phyloP scores from a whole-genome alignment of 2,113 vertebrate genomes.

The Lophotis ruficrista region DNA sequence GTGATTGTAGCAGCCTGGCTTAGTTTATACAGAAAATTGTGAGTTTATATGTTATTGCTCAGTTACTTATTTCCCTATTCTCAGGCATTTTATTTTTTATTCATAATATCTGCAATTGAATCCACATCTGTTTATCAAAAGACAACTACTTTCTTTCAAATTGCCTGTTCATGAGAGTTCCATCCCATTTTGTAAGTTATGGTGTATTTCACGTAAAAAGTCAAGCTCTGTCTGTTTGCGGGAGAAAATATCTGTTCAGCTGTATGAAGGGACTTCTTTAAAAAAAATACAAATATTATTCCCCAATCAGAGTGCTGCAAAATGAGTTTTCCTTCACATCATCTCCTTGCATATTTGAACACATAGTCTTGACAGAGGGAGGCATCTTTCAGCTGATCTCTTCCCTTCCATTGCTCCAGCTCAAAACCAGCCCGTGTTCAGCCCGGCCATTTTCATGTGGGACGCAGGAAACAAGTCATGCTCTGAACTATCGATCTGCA shows the following conservation, averaged over 20 bases:
- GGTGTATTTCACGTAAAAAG: background rate
- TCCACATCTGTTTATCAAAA: background rate
- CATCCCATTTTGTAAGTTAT: background rate
- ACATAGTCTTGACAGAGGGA: background rate
- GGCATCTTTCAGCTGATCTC: background rate
- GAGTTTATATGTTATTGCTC: background rate
- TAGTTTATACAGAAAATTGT: background rate
- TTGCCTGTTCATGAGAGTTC: background rate
- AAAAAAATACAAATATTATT: background rate
- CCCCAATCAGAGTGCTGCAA: background rate
- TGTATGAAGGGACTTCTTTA: background rate
- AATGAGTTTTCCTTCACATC: background rate
- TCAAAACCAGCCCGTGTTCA: background rate
- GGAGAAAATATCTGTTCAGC: background rate
- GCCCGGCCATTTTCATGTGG: fast-evolving
- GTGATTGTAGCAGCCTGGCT: background rate
- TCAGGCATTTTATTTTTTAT: background rate
- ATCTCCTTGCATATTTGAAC: background rate
- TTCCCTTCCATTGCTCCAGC: background rate
- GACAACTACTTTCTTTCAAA: background rate
- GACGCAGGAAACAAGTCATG: background rate
- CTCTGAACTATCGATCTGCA: background rate
- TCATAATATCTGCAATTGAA: background rate
- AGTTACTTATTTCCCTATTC: background rate
- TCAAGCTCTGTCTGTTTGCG: background rate